phyloP scores from a whole-genome alignment of 2,113 vertebrate genomes.

The Cichladusa arquata region DNA sequence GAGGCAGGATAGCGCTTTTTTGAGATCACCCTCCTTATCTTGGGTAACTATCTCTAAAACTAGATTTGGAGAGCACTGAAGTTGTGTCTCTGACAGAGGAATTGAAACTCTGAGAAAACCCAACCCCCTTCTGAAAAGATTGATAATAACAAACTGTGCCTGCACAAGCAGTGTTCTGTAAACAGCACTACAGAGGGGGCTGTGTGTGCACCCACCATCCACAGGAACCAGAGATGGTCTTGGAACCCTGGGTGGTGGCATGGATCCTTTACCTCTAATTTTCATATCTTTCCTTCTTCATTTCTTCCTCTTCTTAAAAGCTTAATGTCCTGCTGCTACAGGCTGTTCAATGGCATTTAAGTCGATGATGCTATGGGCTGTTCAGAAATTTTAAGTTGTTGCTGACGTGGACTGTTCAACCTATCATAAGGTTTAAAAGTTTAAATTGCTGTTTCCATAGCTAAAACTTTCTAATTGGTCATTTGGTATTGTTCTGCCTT shows the following conservation, averaged over 20 bases:
- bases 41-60: not conserved
- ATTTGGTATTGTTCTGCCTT: not conserved
- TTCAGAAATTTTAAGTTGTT: not conserved
- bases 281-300: not conserved
- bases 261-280: not conserved
- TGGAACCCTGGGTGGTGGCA: not conserved
- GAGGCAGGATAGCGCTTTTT: not conserved
- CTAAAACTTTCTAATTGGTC: not conserved
- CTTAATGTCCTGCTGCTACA: not conserved
- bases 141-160: not conserved
- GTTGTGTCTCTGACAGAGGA: not conserved
- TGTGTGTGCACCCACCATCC: not conserved
- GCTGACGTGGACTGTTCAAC: not conserved
- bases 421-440: not conserved
- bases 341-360: not conserved
- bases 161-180: not conserved
- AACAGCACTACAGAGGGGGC: not conserved
- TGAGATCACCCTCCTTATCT: not conserved
- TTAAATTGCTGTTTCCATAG: not conserved
- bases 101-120: not conserved
- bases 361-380: accelerated
- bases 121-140: not conserved
- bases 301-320: not conserved
- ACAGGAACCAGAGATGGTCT: not conserved
- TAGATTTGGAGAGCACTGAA: not conserved